Evolutionary conservation across 2,113 vertebrate species (phyloP), one percentile per base, ranked within the genome.

Genomic region (Geothlypis trichas): DNA sequence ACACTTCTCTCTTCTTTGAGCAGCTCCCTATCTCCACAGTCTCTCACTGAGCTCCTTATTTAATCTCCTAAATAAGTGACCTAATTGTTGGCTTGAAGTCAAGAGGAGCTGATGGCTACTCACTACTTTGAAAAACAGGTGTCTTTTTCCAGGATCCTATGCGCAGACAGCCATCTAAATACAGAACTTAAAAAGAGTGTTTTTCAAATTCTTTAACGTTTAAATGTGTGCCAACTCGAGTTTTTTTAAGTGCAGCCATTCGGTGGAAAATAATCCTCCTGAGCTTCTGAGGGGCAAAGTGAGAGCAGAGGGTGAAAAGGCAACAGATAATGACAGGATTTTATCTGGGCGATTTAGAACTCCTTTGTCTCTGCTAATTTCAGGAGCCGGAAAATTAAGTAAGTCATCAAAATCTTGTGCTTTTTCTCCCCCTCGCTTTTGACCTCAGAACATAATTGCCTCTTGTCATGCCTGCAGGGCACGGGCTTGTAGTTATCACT

Each of bases 361-460:
- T 89, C 86, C 91, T 93, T 74, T 67, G 90, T 94, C 94, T 96
- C 71, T 71, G 62, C 65, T 95, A 94, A 94, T 95, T 97, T 96
- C 58, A 91, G 75, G 63, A 96, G 79, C 83, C 93, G 62, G 69
- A 80, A 96, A 96, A 96, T 96, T 92, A 95, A 97, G 85, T 89
- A 78, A 95, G 54, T 72, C 73, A 95, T 95, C 77, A 92, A 89
- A 96, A 96, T 97, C 93, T 95, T 83, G 84, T 78, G 83, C 59
- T 95, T 96, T 95, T 91, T 75, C 97, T 86, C 92, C 92, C 84
- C 80, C 92, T 96, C 14, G 14, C 88, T 96, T 96, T 95, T 97
- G 67, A 96, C 84, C 65, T 96, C 63, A 84, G 80, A 97, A 95
- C 66, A 84, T 96, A 95, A 94, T 97, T 95, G 89, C 62, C 87